Conservation (phyloP, 1,140 invertebrate genomes). For the Drosophila sproati region DNA sequence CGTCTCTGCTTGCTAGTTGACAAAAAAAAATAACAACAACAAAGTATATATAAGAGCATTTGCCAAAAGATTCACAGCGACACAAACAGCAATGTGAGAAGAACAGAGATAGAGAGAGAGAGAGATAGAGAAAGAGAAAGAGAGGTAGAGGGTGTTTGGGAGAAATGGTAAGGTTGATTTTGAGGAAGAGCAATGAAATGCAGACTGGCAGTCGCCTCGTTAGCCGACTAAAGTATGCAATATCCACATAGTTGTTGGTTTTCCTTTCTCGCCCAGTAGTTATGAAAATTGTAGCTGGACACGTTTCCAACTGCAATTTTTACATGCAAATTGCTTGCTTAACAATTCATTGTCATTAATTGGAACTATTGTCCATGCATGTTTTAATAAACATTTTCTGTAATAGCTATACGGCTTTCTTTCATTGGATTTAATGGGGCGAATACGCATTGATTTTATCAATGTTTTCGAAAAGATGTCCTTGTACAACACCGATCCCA, state of each 20-base stretch:
- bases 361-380: slow-evolving; percentile 46
- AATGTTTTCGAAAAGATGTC: neutral
- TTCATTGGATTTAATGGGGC: slow-evolving; percentile 4
- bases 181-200: slow-evolving; percentile 28
- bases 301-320: slow-evolving; percentile 25
- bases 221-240: slow-evolving; percentile 30
- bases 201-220: slow-evolving; percentile 52
- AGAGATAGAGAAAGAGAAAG: neutral
- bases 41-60: slow-evolving; percentile 35
- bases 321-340: slow-evolving; percentile 66
- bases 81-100: neutral
- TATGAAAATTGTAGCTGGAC: slow-evolving; percentile 28
- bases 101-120: neutral
- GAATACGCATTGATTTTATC: slow-evolving; percentile 5
- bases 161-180: neutral
- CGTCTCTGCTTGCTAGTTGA: slow-evolving; percentile 24
- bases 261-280: neutral
- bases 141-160: neutral
- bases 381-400: slow-evolving; percentile 11
- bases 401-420: slow-evolving; percentile 16
- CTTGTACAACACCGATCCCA: neutral
- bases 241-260: slow-evolving; percentile 19
- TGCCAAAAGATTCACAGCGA: slow-evolving; percentile 41
- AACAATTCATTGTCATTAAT: slow-evolving; percentile 69
- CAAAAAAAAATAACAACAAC: slow-evolving; percentile 19